A percentile compares a stretch with the other conserved stretches of the same genome.
phyloP scores from a whole-genome alignment of 2,888 invertebrate genomes.

The Tenthredo mesomela region DNA sequence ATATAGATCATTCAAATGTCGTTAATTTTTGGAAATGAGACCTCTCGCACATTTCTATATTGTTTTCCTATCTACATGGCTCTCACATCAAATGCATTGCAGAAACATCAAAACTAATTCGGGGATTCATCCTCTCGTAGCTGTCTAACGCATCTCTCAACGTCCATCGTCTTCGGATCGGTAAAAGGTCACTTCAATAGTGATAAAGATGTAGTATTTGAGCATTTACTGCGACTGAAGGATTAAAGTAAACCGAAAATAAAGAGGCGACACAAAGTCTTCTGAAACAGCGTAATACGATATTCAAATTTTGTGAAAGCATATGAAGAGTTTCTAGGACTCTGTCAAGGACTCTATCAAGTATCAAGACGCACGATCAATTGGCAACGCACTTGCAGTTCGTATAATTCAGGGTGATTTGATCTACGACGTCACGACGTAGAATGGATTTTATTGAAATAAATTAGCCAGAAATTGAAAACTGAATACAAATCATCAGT shows the following conservation, averaged over 20 bases:
- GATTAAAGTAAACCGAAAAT: neutral
- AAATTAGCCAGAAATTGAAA: neutral
- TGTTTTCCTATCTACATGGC: neutral
- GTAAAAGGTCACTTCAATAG: neutral
- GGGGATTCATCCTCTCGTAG: neutral
- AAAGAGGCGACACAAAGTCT: neutral
- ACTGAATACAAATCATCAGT: neutral
- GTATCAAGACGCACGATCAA: too few species aligned
- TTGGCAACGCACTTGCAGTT: too few species aligned
- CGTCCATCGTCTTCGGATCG: neutral
- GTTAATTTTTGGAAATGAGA: neutral
- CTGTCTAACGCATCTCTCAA: neutral
- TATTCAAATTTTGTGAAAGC: neutral
- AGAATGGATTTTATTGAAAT: neutral
- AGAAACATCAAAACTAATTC: neutral
- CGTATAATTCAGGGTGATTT: too few species aligned
- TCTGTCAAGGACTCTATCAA: too few species aligned
- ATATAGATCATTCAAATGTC: neutral
- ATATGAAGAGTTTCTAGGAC: neutral
- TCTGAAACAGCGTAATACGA: neutral
- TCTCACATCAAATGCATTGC: too few species aligned
- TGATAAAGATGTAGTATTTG: neutral
- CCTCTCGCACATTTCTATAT: neutral
- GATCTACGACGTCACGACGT: too few species aligned
- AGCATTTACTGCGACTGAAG: neutral